A percentile compares a stretch with the other conserved stretches of the same genome.
phyloP scores from a whole-genome alignment of 53 echinoderm and acorn worm genomes.

The Apostichopus leukothele region DNA sequence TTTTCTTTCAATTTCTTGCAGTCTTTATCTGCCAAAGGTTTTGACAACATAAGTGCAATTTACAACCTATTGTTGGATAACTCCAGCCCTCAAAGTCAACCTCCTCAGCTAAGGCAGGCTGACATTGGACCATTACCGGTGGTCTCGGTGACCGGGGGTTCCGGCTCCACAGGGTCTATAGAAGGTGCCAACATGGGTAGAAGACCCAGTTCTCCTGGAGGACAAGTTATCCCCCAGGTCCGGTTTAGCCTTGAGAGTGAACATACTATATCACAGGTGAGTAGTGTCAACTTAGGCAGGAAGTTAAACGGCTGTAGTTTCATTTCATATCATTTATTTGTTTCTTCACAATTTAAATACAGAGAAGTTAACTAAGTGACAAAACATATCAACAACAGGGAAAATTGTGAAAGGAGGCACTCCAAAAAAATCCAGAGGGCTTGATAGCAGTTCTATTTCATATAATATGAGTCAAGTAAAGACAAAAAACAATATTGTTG shows the following conservation, averaged over 20 bases:
- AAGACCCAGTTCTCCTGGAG: conserved; percentile 27
- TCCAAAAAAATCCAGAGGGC: too few relatives aligned
- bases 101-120: conserved; percentile 35
- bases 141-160: conserved; percentile 37
- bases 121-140: conserved; percentile 41
- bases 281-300: not conserved
- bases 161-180: conserved; percentile 37
- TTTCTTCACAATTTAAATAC: too few relatives aligned
- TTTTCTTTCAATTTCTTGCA: conserved; percentile 18
- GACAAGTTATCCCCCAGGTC: conserved; percentile 78
- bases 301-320: too few relatives aligned
- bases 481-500: too few relatives aligned
- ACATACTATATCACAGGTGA: conserved; percentile 69
- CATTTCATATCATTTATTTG: too few relatives aligned
- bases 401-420: too few relatives aligned
- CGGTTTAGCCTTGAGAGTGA: conserved; percentile 82
- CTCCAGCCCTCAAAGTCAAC: conserved; percentile 1
- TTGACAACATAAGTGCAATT: conserved; percentile 97
- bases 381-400: too few relatives aligned
- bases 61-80: conserved; percentile 89
- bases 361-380: too few relatives aligned
- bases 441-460: too few relatives aligned
- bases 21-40: conserved; percentile 87
- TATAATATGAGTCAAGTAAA: too few relatives aligned
- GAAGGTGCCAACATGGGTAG: conserved; percentile 23